Conservation (phyloP, 2,888 invertebrate species). For the Neoaliturus tenellus region DNA sequence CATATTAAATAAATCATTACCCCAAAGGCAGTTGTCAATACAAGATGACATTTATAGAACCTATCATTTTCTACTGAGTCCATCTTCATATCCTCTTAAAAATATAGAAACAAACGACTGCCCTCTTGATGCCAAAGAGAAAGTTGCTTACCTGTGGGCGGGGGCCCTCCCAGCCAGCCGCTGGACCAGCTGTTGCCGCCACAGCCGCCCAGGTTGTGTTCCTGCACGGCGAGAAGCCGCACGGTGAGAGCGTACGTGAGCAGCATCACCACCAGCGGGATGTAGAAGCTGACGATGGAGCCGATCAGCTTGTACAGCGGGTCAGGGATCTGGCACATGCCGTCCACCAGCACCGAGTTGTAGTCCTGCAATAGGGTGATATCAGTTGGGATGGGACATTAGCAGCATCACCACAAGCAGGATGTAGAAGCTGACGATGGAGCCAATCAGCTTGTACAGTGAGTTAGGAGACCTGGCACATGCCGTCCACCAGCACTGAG, state of each 20-base stretch:
- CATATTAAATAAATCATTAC: no score
- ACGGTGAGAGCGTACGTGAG: conserved; percentile 96
- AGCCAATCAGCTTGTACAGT: conserved; percentile 93
- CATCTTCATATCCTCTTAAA: no score
- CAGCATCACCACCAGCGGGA: conserved; percentile 96
- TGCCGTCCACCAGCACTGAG: conserved; percentile 88
- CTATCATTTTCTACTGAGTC: no score
- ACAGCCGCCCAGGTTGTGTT: conserved; percentile 80
- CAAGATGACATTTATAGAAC: no score
- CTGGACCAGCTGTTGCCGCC: conserved; percentile 81
- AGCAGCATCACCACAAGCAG: conserved; percentile 96
- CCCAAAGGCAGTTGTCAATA: no score
- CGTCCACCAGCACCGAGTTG: conserved; percentile 88
- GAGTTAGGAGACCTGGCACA: conserved; percentile 93
- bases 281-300: conserved; percentile 96
- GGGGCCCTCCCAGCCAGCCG: conserved; percentile 79
- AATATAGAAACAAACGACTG: no score
- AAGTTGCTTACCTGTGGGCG: conserved; percentile 40
- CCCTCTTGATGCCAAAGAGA: no score
- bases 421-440: conserved; percentile 97
- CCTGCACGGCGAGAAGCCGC: conserved; percentile 88
- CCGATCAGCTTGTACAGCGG: conserved; percentile 94
- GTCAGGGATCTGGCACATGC: conserved; percentile 91
- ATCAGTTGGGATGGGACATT: no score
- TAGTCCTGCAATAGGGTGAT: conserved; percentile 81